phyloP scores from a whole-genome alignment of 2,797 vertebrate genomes.

The Catharus ustulatus region DNA sequence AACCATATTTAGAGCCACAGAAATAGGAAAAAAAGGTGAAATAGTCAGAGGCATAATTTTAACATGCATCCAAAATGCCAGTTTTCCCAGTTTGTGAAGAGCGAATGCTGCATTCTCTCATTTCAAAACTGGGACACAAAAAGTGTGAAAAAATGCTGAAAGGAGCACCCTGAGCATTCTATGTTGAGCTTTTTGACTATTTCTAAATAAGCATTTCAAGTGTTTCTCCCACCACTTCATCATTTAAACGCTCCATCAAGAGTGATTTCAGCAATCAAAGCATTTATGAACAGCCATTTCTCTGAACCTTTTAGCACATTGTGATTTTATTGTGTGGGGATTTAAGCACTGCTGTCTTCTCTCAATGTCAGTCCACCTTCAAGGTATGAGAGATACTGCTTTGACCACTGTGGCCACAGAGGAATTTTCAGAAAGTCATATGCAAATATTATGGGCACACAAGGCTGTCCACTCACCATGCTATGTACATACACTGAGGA shows the following conservation, averaged over 20 bases:
- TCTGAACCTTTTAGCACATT: neutral
- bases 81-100: neutral
- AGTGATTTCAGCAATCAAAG: neutral
- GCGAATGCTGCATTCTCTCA: neutral
- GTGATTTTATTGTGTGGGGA: neutral
- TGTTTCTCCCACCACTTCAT: neutral
- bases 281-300: neutral
- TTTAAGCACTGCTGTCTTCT: neutral
- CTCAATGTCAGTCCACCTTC: neutral
- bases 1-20: neutral
- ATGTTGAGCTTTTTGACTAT: neutral
- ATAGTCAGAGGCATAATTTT: neutral
- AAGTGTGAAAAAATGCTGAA: neutral
- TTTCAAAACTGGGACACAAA: neutral
- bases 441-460: neutral
- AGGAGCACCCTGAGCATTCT: neutral
- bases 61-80: neutral
- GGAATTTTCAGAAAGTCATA: slow-evolving; percentile 11
- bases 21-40: neutral
- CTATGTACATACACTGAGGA: neutral
- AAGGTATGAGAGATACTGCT: neutral
- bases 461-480: neutral
- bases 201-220: neutral
- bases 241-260: neutral
- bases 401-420: neutral